Percentiles rank a stretch among this genome's conserved stretches.
Evolutionary conservation across 2,888 invertebrate genomes (phyloP).

Genomic region (Hybos culiciformis): DNA sequence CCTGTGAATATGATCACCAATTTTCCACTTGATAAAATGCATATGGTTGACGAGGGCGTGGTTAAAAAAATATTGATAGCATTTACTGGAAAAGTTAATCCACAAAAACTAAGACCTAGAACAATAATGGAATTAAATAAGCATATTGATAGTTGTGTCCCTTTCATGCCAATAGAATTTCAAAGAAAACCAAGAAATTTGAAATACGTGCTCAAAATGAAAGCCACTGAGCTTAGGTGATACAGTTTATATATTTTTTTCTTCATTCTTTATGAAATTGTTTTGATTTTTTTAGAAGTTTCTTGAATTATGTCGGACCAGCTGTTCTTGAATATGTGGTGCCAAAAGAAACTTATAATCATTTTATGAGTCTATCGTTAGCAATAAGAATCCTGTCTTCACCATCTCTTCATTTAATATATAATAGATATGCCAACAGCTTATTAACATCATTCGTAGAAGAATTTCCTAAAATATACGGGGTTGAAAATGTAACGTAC

Average conservation of each 20-base stretch:
- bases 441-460: background rate
- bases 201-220: no score
- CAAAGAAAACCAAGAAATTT: no score
- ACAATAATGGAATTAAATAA: background rate
- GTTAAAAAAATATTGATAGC: background rate
- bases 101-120: background rate
- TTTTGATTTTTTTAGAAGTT: background rate
- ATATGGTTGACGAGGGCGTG: background rate
- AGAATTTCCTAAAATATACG: constrained; percentile 1
- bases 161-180: background rate
- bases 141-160: background rate
- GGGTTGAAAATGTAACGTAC: background rate
- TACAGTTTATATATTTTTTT: background rate
- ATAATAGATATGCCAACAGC: background rate
- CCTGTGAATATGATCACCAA: background rate
- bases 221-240: background rate
- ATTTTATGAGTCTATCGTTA: background rate
- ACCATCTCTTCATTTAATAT: background rate
- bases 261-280: background rate
- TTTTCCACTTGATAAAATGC: constrained; percentile 1
- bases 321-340: background rate
- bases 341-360: background rate
- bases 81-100: background rate
- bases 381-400: background rate
- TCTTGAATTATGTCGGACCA: background rate